Evolutionary conservation across 2,888 invertebrate species (phyloP), one percentile per base, ranked within the genome.

Genomic region (Drepanosiphum platanoidis): DNA sequence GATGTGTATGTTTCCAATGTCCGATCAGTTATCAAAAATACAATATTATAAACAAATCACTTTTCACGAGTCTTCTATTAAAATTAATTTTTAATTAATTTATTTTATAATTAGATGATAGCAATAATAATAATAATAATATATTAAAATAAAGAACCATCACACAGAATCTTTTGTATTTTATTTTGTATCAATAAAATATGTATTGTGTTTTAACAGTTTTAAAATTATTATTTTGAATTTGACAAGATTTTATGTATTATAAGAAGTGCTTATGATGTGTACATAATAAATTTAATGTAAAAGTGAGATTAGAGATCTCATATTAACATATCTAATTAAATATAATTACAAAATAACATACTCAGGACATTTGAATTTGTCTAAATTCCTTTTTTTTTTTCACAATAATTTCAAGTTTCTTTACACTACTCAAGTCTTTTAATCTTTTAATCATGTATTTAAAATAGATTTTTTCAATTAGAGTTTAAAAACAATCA

Each of bases 71-170:
- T 70, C 70, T 80, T 68, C 27, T 80, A 52, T 32, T 70, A 27
- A 27, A 32, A 42, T 9, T 74, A 30, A 34, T 70, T 70, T 72
- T 39, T 82, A 22, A 42, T 9, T 42, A 42, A 58, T 71, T 22
- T 71, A 39, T 36, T 5, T 58, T 46, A n/a, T n/a, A n/a, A n/a
- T n/a, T n/a, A n/a, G n/a, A n/a, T n/a, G n/a, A n/a, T 36, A 70
- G 70, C 66, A 68, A 9, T 42, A 42, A 58, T 58, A 58, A 18
- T n/a, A 58, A 58, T 30, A n/a, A 80, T 64, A 68, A 82, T 82
- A 27, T 30, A 68, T 13, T 66, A 42, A 66, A 83, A 82, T 82
- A 74, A 64, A 82, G 11, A 74, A 32, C 18, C 46, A 68, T 84
- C 75, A 84, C 42, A 46, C 18, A 58, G 3, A 36, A 58, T 70